These are phyloP conservation scores for Silurus aristotelis DNA, from an alignment of 2,797 vertebrate genomes.

Conservation along the genomic window DNA sequence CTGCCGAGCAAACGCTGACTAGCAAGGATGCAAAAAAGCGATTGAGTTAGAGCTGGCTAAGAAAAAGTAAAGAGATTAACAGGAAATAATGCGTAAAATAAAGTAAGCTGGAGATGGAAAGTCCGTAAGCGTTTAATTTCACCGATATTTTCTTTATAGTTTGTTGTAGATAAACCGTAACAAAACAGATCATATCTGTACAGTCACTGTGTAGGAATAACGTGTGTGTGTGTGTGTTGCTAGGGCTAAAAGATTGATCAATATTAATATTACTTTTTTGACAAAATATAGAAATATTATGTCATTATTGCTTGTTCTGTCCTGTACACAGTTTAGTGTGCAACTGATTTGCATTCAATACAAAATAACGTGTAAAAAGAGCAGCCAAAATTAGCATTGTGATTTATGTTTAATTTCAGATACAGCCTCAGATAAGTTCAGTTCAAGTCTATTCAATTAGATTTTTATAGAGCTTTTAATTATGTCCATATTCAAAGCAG, in stretches of 20 bases:
- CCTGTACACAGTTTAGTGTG: background rate
- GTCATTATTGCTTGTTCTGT: background rate
- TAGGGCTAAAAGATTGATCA: background rate
- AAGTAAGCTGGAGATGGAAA: conserved; percentile 57
- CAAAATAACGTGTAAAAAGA: background rate
- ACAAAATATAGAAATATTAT: background rate
- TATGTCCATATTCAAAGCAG: no score
- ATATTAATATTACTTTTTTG: background rate
- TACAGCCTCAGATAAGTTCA: background rate
- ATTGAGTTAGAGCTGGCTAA: background rate
- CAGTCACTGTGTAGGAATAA: background rate
- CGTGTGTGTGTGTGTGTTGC: background rate
- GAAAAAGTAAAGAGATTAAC: background rate
- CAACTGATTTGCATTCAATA: background rate
- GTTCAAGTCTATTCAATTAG: no score
- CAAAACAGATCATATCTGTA: no score
- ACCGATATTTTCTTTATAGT: background rate
- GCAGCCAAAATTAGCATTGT: background rate
- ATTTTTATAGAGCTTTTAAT: no score
- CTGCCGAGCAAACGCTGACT: conserved; percentile 1
- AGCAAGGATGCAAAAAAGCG: background rate
- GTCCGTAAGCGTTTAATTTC: background rate
- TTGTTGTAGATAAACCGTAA: no score
- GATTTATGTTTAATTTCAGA: background rate
- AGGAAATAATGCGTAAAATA: conserved; percentile 68